These are phyloP conservation scores for Dione vanillae DNA, from an alignment of 2,888 invertebrate genomes.

Conservation along the genomic window DNA sequence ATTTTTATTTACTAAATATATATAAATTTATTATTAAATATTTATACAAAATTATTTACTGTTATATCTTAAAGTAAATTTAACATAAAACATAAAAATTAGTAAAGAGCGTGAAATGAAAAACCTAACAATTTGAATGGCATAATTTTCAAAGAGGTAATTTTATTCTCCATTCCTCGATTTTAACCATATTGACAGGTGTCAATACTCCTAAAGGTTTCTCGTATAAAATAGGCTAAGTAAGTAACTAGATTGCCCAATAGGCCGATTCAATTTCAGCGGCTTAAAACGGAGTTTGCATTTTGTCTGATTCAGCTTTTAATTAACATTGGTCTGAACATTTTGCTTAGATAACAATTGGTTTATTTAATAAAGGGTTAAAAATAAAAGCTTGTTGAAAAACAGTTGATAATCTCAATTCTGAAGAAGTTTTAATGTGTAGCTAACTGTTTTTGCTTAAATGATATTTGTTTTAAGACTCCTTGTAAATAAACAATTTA, in stretches of 20 bases:
- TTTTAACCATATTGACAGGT: conserved; percentile 59
- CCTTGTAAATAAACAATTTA: not conserved
- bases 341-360: conserved; percentile 37
- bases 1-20: too few relatives aligned
- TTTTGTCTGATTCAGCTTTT: conserved; percentile 67
- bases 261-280: conserved; percentile 63
- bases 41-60: too few relatives aligned
- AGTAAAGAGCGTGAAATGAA: not conserved
- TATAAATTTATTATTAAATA: too few relatives aligned
- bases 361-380: conserved; percentile 23
- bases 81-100: not conserved
- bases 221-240: conserved; percentile 74
- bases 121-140: not conserved
- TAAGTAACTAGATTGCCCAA: conserved; percentile 71
- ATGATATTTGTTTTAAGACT: not conserved
- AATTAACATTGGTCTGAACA: conserved; percentile 59
- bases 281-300: conserved; percentile 64
- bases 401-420: not conserved
- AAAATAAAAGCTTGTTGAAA: conserved; percentile 3
- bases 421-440: too few relatives aligned
- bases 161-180: conserved; percentile 62
- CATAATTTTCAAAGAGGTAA: not conserved
- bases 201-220: conserved; percentile 60
- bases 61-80: too few relatives aligned
- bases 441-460: too few relatives aligned